Conservation (phyloP, 2,797 vertebrate genomes). For the Trachops cirrhosus region DNA sequence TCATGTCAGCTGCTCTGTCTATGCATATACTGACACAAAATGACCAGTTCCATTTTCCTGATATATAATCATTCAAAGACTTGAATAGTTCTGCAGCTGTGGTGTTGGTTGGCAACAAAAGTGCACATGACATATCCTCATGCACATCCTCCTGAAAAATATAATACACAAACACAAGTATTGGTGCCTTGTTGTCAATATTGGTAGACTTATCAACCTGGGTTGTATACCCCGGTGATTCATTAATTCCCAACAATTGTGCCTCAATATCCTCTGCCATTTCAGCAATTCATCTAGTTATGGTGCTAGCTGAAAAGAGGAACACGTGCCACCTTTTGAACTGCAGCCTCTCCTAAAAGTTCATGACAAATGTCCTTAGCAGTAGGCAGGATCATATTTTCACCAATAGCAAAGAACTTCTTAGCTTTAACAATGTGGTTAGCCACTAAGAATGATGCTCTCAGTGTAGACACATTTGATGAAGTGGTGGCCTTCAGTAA, state of each 20-base stretch:
- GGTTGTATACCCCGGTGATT: background rate
- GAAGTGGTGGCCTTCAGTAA: background rate
- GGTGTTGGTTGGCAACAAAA: background rate
- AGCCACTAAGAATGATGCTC: background rate
- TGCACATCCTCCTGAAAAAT: background rate
- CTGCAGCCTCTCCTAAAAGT: background rate
- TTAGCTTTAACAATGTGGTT: background rate
- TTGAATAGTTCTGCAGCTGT: background rate
- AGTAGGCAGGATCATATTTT: background rate
- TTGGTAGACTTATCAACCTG: background rate
- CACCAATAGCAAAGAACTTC: background rate
- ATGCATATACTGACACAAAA: background rate
- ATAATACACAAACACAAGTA: background rate
- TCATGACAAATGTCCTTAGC: background rate
- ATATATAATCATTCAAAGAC: background rate
- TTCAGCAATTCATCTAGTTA: background rate
- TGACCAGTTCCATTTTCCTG: background rate
- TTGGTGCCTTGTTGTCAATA: background rate
- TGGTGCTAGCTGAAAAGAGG: background rate
- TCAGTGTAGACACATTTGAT: background rate
- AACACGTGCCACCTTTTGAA: background rate
- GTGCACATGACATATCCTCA: background rate
- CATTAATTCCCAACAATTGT: background rate
- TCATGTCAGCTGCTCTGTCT: background rate
- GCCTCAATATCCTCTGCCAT: background rate